Percentiles rank a stretch among this genome's conserved stretches.
Evolutionary conservation across 2,797 vertebrate genomes (phyloP).

Genomic region (Sebastes minor): DNA sequence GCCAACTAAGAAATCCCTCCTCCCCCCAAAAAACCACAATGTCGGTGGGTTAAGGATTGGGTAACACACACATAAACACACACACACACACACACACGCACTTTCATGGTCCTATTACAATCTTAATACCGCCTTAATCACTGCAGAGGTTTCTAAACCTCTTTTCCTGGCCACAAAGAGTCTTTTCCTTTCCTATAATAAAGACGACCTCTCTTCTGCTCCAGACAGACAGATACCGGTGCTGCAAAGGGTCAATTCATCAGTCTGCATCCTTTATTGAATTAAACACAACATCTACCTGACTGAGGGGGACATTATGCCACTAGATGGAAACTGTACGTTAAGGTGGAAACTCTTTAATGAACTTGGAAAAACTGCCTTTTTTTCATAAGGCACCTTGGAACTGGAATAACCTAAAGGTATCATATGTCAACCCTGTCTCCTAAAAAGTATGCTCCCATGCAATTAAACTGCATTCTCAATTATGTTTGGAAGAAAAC

Average conservation of each 20-base stretch:
- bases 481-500: too few relatives aligned
- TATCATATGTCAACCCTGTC: not conserved
- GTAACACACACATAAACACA: conserved; percentile 46
- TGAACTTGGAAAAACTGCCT: not conserved
- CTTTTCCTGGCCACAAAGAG: conserved; percentile 41
- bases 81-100: conserved; percentile 11
- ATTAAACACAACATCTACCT: conserved; percentile 36
- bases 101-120: conserved; percentile 45
- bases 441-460: too few relatives aligned
- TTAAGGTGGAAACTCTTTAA: conserved; percentile 4
- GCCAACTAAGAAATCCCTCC: conserved; percentile 29
- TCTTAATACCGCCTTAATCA: conserved; percentile 49
- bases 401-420: not conserved
- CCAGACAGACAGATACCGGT: conserved; percentile 11
- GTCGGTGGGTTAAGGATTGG: conserved; percentile 47
- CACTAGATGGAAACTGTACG: conserved; percentile 3
- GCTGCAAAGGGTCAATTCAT: conserved; percentile 13
- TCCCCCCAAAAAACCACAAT: conserved; percentile 25
- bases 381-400: not conserved
- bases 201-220: conserved; percentile 18
- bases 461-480: too few relatives aligned
- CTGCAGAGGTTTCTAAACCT: conserved; percentile 48
- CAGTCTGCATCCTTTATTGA: conserved; percentile 31
- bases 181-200: conserved; percentile 39
- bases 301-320: not conserved